Percentiles rank a stretch among this genome's conserved stretches.
Evolutionary conservation across 2,113 vertebrate genomes (phyloP).

Genomic region (Ceyx margarethae): DNA sequence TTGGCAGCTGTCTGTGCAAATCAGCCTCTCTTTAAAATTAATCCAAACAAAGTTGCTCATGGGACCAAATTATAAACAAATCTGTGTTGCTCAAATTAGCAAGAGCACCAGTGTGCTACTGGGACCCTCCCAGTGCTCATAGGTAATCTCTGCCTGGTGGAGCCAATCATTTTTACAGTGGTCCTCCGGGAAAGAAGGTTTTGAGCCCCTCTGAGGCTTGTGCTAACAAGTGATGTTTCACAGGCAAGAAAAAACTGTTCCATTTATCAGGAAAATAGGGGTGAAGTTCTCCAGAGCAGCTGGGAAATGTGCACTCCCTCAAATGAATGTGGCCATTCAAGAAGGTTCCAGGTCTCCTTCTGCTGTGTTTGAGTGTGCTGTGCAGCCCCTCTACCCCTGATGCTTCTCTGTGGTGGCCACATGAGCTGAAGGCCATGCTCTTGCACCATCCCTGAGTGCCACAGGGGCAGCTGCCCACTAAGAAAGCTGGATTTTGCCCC

Average conservation of each 20-base stretch:
- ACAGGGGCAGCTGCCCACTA: neutral
- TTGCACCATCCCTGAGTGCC: neutral
- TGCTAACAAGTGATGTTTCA: neutral
- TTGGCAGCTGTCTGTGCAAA: neutral
- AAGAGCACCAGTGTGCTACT: neutral
- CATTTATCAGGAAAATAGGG: neutral
- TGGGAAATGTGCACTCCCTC: neutral
- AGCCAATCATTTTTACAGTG: neutral
- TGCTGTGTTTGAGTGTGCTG: neutral
- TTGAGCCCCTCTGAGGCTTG: neutral
- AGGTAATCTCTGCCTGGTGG: neutral
- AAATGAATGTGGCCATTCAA: accelerated
- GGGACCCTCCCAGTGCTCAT: neutral
- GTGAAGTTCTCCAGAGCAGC: neutral
- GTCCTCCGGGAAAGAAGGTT: neutral
- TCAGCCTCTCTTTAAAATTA: neutral
- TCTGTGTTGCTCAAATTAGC: neutral
- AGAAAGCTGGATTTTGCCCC: neutral
- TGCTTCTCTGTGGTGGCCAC: neutral
- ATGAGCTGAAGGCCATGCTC: neutral
- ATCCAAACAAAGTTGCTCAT: neutral
- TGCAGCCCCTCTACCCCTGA: neutral
- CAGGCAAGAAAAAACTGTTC: neutral
- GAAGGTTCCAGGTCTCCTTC: neutral
- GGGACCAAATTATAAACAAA: neutral